These are phyloP conservation scores for Zelostemma sp. DNA, from an alignment of 1,140 invertebrate species.

Conservation along the genomic window DNA sequence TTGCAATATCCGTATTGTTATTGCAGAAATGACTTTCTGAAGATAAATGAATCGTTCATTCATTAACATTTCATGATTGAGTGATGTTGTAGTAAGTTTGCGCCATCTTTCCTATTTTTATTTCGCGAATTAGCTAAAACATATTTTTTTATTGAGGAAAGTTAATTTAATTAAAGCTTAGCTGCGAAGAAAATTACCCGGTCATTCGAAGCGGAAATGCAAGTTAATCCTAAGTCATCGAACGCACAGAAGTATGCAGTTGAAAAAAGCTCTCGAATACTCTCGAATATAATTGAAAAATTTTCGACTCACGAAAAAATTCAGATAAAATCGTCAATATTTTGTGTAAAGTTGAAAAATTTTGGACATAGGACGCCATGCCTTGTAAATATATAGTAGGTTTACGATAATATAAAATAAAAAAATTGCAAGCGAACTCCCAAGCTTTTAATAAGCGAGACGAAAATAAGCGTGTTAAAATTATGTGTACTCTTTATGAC, in stretches of 20 bases:
- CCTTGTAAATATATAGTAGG: constrained; percentile 42
- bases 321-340: constrained; percentile 20
- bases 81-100: too few species aligned
- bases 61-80: too few species aligned
- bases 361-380: constrained; percentile 46
- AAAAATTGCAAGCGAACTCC: background rate
- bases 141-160: too few species aligned
- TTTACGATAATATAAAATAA: constrained; percentile 13
- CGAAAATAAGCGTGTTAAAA: too few species aligned
- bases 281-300: constrained; percentile 34
- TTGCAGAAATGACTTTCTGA: too few species aligned
- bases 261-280: constrained; percentile 58
- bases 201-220: constrained; percentile 39
- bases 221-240: constrained; percentile 55
- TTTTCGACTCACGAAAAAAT: constrained; percentile 20
- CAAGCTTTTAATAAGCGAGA: too few species aligned
- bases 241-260: constrained; percentile 62
- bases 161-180: too few species aligned
- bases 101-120: too few species aligned
- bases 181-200: constrained; percentile 7
- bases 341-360: background rate
- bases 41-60: too few species aligned
- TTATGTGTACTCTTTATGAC: too few species aligned
- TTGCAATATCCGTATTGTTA: too few species aligned
- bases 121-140: too few species aligned